Conservation (phyloP, 92 coral and sea anemone genomes). For the Ricordea florida region DNA sequence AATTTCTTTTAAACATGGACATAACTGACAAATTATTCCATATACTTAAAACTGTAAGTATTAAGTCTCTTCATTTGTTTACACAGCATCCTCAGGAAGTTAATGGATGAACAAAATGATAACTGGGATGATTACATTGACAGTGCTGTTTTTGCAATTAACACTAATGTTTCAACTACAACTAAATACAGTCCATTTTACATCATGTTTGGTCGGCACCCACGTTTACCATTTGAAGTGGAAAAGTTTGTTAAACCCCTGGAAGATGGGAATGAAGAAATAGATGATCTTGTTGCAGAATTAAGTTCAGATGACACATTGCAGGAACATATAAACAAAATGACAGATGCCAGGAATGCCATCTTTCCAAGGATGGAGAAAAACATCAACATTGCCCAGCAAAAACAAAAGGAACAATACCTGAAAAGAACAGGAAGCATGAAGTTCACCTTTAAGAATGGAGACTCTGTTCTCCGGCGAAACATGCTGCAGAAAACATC, state of each 20-base stretch:
- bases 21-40: neutral
- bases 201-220: conserved; percentile 45
- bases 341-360: conserved; percentile 14
- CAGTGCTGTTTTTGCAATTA: conserved; percentile 62
- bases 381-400: no score
- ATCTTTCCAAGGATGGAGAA: conserved; percentile 24
- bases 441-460: conserved; percentile 1
- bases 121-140: conserved; percentile 71
- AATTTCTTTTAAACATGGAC: neutral
- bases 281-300: conserved; percentile 1
- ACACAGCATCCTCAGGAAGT: conserved; percentile 63
- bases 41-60: neutral
- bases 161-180: conserved; percentile 54
- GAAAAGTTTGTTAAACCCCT: conserved; percentile 19
- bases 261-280: neutral
- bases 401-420: no score
- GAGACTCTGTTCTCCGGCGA: conserved; percentile 42
- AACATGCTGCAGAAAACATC: conserved; percentile 57
- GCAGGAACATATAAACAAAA: conserved; percentile 7
- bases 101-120: conserved; percentile 19
- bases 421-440: no score
- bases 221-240: conserved; percentile 57
- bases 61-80: no score
- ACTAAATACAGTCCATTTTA: conserved; percentile 71
- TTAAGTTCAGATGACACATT: conserved; percentile 1